Evolutionary conservation across 2,113 vertebrate species (phyloP).

Genomic region (Natator depressus): DNA sequence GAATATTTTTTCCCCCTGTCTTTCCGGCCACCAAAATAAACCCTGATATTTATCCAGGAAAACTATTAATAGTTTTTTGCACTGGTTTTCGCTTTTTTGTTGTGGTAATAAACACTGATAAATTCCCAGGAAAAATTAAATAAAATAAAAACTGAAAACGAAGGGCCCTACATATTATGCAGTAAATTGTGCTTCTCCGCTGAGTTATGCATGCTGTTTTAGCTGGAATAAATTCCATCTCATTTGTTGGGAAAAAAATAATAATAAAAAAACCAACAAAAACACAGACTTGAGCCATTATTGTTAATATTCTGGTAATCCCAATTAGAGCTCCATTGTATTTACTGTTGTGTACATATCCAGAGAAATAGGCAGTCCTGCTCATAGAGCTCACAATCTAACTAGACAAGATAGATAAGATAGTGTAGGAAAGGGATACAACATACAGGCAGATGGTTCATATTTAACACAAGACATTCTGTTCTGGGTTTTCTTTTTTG

Average conservation of each 20-base stretch:
- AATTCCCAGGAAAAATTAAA: not conserved
- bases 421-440: not conserved
- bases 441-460: not conserved
- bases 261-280: not conserved
- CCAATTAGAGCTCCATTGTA: not conserved
- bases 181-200: constrained; percentile 1
- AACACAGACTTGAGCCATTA: constrained; percentile 13
- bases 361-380: not conserved
- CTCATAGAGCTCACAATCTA: not conserved
- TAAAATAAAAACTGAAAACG: not conserved
- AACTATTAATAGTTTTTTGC: too few species aligned
- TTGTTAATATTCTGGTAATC: constrained; percentile 26
- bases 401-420: not conserved
- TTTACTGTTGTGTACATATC: not conserved
- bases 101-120: too few species aligned
- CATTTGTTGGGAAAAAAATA: constrained; percentile 67
- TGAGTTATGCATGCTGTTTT: constrained; percentile 17
- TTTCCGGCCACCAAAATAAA: too few species aligned
- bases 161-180: too few species aligned
- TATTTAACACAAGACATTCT: not conserved
- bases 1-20: too few species aligned
- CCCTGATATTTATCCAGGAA: too few species aligned
- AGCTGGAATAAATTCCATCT: constrained; percentile 67
- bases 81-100: too few species aligned
- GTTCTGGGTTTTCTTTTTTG: not conserved